Conservation (phyloP, 2,797 vertebrate species). For the Huso huso region DNA sequence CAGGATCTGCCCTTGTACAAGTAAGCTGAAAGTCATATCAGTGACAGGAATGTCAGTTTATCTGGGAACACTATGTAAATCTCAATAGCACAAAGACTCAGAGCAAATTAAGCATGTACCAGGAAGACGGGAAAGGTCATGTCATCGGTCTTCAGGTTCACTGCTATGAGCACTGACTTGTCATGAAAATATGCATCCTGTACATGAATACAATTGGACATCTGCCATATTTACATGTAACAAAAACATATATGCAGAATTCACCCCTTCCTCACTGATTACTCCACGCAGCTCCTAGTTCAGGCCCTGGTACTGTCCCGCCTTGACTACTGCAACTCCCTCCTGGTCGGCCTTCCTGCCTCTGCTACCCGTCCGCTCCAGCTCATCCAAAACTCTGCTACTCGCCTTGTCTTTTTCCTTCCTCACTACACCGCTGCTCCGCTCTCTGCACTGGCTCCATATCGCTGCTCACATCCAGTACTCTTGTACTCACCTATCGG, state of each 20-base stretch:
- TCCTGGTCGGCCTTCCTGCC: no score
- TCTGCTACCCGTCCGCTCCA: no score
- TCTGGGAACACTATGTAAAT: background rate
- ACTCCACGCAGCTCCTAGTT: no score
- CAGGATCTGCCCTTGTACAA: background rate
- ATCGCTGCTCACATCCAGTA: no score
- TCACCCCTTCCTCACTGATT: no score
- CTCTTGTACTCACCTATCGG: no score
- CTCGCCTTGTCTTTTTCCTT: no score
- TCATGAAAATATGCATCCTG: background rate
- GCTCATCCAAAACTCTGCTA: no score
- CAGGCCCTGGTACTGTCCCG: no score
- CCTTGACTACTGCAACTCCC: no score
- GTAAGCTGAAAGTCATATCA: conserved; percentile 1
- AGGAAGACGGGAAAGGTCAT: conserved; percentile 12
- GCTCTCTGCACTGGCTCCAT: no score
- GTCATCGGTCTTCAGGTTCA: background rate
- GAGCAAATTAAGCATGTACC: background rate
- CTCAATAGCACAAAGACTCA: background rate
- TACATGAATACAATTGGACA: conserved; percentile 20
- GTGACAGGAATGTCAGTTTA: background rate
- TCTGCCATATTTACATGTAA: conserved; percentile 32
- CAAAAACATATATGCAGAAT: conserved; percentile 12
- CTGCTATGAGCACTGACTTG: background rate
- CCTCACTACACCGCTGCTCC: no score